Evolutionary conservation across 2,113 vertebrate genomes (phyloP), one percentile per base, ranked within the genome.

Genomic region (Brachypodius melanocephalos): DNA sequence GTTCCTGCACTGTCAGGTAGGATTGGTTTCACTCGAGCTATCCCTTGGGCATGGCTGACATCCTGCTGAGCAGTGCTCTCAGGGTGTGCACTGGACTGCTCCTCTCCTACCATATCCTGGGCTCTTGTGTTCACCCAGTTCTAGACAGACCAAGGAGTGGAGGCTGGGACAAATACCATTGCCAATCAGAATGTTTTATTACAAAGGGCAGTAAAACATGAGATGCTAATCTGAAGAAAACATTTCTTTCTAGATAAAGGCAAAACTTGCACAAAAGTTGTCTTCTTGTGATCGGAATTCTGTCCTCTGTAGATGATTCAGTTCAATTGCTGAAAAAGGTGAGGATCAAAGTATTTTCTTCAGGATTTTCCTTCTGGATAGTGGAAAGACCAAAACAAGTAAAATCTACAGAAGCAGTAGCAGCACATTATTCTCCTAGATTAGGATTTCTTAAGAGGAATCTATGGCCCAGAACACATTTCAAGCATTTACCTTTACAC

Each of bases 161-260:
- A 73, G 20, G 31, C 29, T 17, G 24, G 6, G 34, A 90, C 48
- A 89, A 79, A 79, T 5, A 65, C 9, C 45, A 25, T 26, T 69
- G 91, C 12, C 11, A 76, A 17, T 26, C 17, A 88, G 58, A 89
- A 82, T 43, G 12, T 66, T 95, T 95, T 95, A 94, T 92, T 97
- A 83, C 38, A 86, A 90, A 93, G 29, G n/a, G 2, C 38, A 73
- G 38, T 54, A 74, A 83, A 93, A 77, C 8, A 72, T 1, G 43
- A 71, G 43, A 59, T 55, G 10, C 17, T 52, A 40, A 48, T 26
- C 12, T 69, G 32, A 75, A 95, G 58, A 54, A 85, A 73, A 61
- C 1, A 4, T 26, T 67, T 61, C 6, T 89, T 71, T 61, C 63
- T 24, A 74, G 52, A 31, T 7, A 61, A 63, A 83, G 29, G 12